Evolutionary conservation across 2,888 invertebrate genomes (phyloP), one percentile per base, ranked within the genome.

Genomic region (Arctia plantaginis): DNA sequence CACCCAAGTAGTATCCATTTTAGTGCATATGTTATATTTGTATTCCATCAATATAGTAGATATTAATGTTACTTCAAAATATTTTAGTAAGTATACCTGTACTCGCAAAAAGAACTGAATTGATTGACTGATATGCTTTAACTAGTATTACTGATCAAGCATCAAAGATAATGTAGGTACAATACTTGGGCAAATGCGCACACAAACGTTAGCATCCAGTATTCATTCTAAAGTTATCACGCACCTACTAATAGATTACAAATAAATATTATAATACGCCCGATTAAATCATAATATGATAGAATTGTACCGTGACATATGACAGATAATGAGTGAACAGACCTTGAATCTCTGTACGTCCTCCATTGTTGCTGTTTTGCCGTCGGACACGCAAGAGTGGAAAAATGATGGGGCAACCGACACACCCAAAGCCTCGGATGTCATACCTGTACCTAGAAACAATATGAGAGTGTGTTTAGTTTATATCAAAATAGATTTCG

Each of bases 371-470:
- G 99, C 99, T 69, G 98, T 98, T 96, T 99, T 98, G 80, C 99
- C 99, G 93, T 99, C 98, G 88, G 98, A 98, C 88, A 99, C 99
- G 96, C 99, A 99, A 84, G 98, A 98, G 94, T 99, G 99, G 96
- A 99, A 99, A 94, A 99, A 98, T 86, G 99, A 99, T 35, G 99
- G 99, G 72, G 99, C 99, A 69, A 99, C 99, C 64, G 98, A 98
- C 88, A 99, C 99, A 80, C 99, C 99, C 84, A 99, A 96, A 65
- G 99, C 99, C 95, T 99, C 99, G 86, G 99, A 98, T 85, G 98
- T 98, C 99, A 99, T 99, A 85, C 98, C 98, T 73, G 99, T 99
- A 87, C 97, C 97, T 95, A 89, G 64, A 89, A 89, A 85, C 77
- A 84, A 82, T 77, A 72, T 72, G 69, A 66, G 20, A 73, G 35